A percentile compares a stretch with the other conserved stretches of the same genome.
These are phyloP conservation scores for Mythimna lalbum DNA, from an alignment of 2,888 invertebrate genomes.

Conservation along the genomic window DNA sequence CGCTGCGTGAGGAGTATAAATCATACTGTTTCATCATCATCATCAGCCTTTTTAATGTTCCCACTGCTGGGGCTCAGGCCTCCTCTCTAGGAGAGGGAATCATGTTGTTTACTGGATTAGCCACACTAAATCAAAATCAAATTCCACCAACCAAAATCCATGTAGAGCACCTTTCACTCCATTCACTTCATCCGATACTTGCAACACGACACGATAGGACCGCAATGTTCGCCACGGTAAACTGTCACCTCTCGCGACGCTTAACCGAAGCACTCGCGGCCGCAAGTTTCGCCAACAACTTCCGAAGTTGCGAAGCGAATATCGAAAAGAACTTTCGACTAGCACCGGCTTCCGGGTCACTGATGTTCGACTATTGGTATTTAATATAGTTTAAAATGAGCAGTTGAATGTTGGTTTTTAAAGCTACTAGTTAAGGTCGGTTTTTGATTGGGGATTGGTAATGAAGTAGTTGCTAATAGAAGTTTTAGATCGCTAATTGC, in stretches of 20 bases:
- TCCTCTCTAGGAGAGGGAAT: too few relatives aligned
- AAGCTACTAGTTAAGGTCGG: slow-evolving; percentile 15
- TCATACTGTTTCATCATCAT: too few relatives aligned
- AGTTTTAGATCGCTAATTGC: slow-evolving; percentile 45
- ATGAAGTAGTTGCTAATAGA: slow-evolving; percentile 2
- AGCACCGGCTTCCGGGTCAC: slow-evolving; percentile 59
- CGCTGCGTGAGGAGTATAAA: too few relatives aligned
- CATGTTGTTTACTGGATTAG: too few relatives aligned
- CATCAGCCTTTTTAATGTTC: too few relatives aligned
- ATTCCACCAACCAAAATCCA: background rate
- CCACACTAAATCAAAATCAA: background rate
- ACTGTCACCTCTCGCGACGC: slow-evolving; percentile 72
- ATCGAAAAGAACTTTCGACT: slow-evolving; percentile 66
- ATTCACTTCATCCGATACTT: slow-evolving; percentile 50
- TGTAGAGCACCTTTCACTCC: slow-evolving; percentile 46
- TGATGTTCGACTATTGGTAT: slow-evolving; percentile 55
- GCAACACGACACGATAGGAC: slow-evolving; percentile 68
- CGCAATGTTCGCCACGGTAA: slow-evolving; percentile 77
- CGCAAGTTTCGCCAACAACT: slow-evolving; percentile 78
- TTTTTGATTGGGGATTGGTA: slow-evolving; percentile 6
- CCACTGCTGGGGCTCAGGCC: too few relatives aligned
- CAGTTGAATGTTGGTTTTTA: slow-evolving; percentile 27
- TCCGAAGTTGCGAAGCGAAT: slow-evolving; percentile 75
- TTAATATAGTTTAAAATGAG: slow-evolving; percentile 26
- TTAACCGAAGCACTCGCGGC: slow-evolving; percentile 72